phyloP scores from a whole-genome alignment of 2,113 vertebrate species.

The Galemys pyrenaicus region DNA sequence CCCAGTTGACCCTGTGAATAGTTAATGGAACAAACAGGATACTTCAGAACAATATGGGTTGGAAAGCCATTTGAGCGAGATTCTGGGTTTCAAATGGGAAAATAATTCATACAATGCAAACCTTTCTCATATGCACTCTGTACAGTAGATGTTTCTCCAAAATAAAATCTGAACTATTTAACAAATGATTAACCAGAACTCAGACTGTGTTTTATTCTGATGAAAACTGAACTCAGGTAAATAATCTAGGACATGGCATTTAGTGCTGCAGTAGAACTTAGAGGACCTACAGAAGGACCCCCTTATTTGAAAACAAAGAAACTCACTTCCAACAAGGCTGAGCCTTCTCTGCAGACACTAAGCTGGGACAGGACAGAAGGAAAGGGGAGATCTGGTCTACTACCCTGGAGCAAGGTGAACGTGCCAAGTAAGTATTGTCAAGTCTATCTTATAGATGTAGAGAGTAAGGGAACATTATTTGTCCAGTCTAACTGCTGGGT shows the following conservation, averaged over 20 bases:
- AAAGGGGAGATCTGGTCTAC: no score
- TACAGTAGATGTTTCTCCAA: slow-evolving; percentile 56
- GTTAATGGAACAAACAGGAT: slow-evolving; percentile 89
- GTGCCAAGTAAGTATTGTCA: neutral
- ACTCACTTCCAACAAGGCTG: neutral
- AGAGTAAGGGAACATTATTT: neutral
- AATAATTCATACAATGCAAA: slow-evolving; percentile 84
- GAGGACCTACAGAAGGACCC: neutral
- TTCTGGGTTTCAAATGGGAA: slow-evolving; percentile 88
- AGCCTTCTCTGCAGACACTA: neutral
- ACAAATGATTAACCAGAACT: slow-evolving; percentile 56
- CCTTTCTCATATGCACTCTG: slow-evolving; percentile 62
- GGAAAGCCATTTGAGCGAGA: slow-evolving; percentile 87
- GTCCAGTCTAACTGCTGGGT: neutral
- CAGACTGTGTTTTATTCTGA: neutral
- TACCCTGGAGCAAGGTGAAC: neutral
- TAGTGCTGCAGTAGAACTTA: neutral
- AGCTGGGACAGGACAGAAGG: neutral
- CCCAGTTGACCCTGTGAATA: slow-evolving; percentile 87
- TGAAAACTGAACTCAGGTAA: neutral
- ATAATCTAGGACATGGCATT: neutral
- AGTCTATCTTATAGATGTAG: neutral
- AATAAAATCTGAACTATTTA: slow-evolving; percentile 58
- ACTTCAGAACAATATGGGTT: slow-evolving; percentile 83
- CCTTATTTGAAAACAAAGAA: neutral